A percentile compares a stretch with the other conserved stretches of the same genome.
Conservation (phyloP, 1,140 invertebrate species). For the Drosophila simulans region DNA sequence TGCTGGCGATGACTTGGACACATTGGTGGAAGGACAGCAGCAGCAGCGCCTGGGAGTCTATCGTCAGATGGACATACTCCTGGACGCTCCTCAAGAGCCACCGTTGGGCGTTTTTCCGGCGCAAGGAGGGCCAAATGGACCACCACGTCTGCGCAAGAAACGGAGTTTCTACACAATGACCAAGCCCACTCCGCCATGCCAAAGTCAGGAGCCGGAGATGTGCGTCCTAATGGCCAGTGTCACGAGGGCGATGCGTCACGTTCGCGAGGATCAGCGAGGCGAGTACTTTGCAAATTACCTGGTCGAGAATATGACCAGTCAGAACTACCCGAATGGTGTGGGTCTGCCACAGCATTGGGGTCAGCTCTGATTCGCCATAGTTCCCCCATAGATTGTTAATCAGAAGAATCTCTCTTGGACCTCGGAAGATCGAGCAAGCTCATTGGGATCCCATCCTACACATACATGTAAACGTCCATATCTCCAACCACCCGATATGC, state of each 20-base stretch:
- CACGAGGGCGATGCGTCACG: conserved; percentile 33
- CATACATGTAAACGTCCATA: background rate
- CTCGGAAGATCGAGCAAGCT: background rate
- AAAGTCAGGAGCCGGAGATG: conserved; percentile 34
- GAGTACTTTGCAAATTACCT: conserved; percentile 66
- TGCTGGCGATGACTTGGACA: background rate
- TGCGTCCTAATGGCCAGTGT: conserved; percentile 48
- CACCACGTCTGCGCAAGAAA: conserved; percentile 46
- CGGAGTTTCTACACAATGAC: conserved; percentile 57
- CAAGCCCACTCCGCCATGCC: conserved; percentile 13
- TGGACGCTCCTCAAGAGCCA: conserved; percentile 62
- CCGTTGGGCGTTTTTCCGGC: conserved; percentile 25
- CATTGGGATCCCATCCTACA: background rate
- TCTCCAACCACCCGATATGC: background rate
- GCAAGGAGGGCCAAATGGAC: conserved; percentile 2
- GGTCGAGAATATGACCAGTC: conserved; percentile 58
- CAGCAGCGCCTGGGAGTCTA: conserved; percentile 26
- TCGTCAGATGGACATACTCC: conserved; percentile 30
- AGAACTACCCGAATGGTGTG: conserved; percentile 64
- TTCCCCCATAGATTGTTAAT: too few species aligned
- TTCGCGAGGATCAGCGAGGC: conserved; percentile 34
- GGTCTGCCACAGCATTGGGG: conserved; percentile 66
- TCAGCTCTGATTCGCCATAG: conserved; percentile 41
- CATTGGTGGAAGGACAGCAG: conserved; percentile 6
- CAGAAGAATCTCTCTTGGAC: background rate